Conservation (phyloP, 2,113 vertebrate genomes). For the Tursiops truncatus region DNA sequence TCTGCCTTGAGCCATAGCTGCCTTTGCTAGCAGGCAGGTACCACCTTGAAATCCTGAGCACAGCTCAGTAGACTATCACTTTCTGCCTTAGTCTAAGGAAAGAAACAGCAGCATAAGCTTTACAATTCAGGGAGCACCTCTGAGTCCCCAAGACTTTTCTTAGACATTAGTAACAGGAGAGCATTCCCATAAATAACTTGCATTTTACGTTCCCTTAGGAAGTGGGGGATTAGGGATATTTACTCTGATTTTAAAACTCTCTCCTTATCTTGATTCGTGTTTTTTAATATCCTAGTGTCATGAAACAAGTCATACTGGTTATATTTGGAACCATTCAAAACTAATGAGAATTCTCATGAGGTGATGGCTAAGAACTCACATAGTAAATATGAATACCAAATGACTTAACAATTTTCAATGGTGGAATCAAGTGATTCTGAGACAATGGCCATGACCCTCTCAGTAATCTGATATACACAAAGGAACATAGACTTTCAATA, state of each 20-base stretch:
- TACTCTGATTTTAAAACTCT: background rate
- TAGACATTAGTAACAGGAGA: background rate
- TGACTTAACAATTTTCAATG: background rate
- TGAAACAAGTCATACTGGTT: background rate
- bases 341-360: background rate
- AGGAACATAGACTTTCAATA: background rate
- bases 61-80: background rate
- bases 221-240: background rate
- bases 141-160: background rate
- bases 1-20: background rate
- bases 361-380: background rate
- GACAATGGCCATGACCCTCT: background rate
- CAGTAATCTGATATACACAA: background rate
- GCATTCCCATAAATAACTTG: background rate
- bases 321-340: background rate
- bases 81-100: background rate
- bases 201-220: background rate
- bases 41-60: background rate
- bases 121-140: background rate
- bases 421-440: background rate
- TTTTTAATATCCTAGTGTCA: background rate
- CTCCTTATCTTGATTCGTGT: background rate
- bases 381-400: background rate
- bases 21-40: background rate
- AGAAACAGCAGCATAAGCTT: background rate